Conservation (phyloP, 2,113 vertebrate species). For the Anhinga anhinga region DNA sequence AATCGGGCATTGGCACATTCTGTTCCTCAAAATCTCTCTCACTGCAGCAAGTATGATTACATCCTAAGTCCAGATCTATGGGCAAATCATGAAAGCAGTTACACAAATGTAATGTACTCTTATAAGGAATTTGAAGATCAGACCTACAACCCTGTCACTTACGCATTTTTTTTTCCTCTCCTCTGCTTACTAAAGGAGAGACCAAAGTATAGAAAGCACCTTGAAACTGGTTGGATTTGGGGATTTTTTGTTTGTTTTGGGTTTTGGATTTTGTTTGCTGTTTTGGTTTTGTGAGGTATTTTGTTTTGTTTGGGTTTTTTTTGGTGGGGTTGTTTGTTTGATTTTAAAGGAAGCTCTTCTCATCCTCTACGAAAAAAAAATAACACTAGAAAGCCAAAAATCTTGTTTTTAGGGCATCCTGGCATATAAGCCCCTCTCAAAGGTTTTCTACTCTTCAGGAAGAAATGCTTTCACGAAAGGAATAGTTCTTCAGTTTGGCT, state of each 20-base stretch:
- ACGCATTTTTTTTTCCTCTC: no score
- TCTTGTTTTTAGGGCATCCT: background rate
- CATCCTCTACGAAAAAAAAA: background rate
- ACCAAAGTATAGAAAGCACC: background rate
- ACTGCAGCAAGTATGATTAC: background rate
- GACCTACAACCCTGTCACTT: background rate
- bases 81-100: background rate
- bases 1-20: background rate
- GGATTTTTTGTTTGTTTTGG: background rate
- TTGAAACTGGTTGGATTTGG: background rate
- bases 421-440: background rate
- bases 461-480: background rate
- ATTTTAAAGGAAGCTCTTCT: background rate
- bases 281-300: background rate
- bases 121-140: background rate
- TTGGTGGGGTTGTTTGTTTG: no score
- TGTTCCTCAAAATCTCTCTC: background rate
- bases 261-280: no score
- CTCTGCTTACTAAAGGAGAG: background rate
- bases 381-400: background rate
- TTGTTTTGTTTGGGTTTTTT: no score
- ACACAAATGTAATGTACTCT: background rate
- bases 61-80: background rate
- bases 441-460: background rate
- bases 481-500: background rate